These are phyloP conservation scores for Zapus hudsonius DNA, from an alignment of 2,113 vertebrate genomes.

Conservation along the genomic window DNA sequence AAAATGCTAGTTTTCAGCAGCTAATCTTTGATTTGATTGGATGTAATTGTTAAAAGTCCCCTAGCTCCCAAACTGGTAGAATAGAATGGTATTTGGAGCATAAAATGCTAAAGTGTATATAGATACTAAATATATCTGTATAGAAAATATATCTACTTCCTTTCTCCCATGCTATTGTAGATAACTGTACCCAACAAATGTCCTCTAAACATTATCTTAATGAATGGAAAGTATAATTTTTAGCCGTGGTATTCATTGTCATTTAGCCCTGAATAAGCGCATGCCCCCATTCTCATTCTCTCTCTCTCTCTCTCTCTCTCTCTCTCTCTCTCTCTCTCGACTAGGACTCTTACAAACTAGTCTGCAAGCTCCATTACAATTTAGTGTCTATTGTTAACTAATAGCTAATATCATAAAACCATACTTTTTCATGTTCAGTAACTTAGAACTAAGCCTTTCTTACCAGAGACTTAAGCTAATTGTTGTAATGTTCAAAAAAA, in stretches of 20 bases:
- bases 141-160: not conserved
- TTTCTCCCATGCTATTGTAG: not conserved
- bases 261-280: too few relatives aligned
- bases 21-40: conserved; percentile 46
- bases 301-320: not conserved
- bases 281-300: not conserved
- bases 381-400: not conserved
- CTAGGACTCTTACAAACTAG: not conserved
- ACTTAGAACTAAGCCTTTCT: not conserved
- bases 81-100: conserved; percentile 50
- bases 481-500: not conserved
- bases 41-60: not conserved
- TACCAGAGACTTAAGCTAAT: not conserved
- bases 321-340: not conserved
- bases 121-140: not conserved
- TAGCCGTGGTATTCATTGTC: not conserved
- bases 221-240: not conserved
- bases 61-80: not conserved
- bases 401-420: not conserved
- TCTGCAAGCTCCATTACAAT: not conserved
- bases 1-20: conserved; percentile 51
- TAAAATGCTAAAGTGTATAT: conserved; percentile 18
- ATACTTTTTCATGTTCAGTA: not conserved
- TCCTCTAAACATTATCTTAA: not conserved
- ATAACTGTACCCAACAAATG: not conserved